Percentiles rank a stretch among this genome's conserved stretches.
Evolutionary conservation across 2,113 vertebrate genomes (phyloP).

Genomic region (Thunnus thynnus): DNA sequence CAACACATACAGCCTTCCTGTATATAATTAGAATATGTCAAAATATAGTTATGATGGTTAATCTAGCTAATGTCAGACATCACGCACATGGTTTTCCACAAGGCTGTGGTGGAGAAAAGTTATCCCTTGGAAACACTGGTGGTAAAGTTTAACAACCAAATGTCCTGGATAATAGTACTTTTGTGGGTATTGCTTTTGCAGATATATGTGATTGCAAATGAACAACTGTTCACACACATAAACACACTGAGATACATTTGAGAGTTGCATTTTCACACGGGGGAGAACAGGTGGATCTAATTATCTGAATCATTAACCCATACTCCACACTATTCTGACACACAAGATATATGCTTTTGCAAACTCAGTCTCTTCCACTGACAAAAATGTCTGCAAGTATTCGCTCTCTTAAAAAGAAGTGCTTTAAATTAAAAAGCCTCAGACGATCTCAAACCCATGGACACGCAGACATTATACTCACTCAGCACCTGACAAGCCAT

Average conservation of each 20-base stretch:
- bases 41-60: no score
- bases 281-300: constrained; percentile 47
- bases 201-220: no score
- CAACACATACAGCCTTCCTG: no score
- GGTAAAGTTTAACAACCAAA: neutral
- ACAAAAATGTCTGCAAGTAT: constrained; percentile 7
- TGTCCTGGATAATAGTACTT: neutral
- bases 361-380: neutral
- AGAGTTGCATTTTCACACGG: constrained; percentile 22
- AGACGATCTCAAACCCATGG: neutral
- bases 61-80: neutral
- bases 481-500: constrained; percentile 19
- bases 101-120: neutral
- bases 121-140: neutral
- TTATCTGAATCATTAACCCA: constrained; percentile 45
- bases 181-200: no score
- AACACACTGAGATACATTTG: constrained; percentile 1
- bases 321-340: constrained; percentile 23
- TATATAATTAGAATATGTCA: no score
- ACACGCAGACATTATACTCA: neutral
- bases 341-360: constrained; percentile 7
- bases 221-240: neutral
- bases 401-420: neutral
- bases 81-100: neutral
- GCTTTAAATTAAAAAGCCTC: neutral